Percentiles rank a stretch among this genome's conserved stretches.
These are phyloP conservation scores for Nothocercus nigrocapillus DNA, from an alignment of 2,113 vertebrate genomes.

Conservation along the genomic window DNA sequence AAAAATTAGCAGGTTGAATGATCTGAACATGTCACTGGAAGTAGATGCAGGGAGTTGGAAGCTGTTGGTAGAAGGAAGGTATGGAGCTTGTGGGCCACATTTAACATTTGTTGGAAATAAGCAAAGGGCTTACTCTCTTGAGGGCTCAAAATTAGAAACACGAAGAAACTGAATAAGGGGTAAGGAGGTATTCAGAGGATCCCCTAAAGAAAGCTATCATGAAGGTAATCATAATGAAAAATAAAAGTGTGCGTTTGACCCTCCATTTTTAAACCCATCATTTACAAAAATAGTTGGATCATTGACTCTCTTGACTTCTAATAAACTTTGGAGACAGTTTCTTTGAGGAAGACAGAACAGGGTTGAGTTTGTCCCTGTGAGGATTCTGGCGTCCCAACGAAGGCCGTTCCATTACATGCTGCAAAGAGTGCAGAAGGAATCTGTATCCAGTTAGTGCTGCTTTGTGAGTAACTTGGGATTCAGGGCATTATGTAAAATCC, in stretches of 20 bases:
- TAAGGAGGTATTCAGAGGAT: background rate
- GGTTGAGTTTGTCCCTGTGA: background rate
- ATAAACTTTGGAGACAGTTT: background rate
- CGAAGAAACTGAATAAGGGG: background rate
- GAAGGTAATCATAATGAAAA: background rate
- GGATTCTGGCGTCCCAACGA: background rate
- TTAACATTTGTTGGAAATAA: background rate
- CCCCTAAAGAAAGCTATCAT: background rate
- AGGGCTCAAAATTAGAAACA: background rate
- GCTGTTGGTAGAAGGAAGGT: background rate
- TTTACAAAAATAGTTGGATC: background rate
- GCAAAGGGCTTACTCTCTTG: background rate
- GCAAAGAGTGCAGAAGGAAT: background rate
- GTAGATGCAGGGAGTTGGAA: background rate
- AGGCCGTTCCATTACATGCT: background rate
- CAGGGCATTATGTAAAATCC: accelerated
- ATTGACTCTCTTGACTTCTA: background rate
- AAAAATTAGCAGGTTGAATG: background rate
- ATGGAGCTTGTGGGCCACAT: background rate
- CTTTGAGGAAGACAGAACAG: background rate
- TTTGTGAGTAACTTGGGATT: background rate
- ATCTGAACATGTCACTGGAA: background rate
- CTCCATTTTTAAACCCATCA: background rate
- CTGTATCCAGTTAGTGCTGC: background rate
- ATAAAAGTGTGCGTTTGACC: background rate